phyloP scores from a whole-genome alignment of 2,113 vertebrate genomes.

The Cololabis saira region DNA sequence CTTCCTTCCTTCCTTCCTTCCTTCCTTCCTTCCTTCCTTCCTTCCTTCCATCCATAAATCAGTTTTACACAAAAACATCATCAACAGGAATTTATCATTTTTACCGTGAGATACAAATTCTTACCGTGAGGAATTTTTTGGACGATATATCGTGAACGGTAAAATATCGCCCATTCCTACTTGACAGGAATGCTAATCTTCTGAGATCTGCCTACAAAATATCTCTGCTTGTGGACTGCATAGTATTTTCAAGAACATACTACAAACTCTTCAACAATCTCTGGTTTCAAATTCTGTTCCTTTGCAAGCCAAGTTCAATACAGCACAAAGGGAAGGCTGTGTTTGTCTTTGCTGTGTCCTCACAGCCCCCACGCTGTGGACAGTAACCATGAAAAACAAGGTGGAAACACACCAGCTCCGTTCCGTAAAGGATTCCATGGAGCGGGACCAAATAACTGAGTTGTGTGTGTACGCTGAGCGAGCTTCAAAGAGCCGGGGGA shows the following conservation, averaged over 20 bases:
- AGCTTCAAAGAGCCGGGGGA: conserved; percentile 41
- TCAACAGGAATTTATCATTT: no score
- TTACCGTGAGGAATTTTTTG: no score
- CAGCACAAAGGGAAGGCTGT: conserved; percentile 18
- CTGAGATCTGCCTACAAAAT: conserved; percentile 13
- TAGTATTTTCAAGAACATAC: conserved; percentile 9
- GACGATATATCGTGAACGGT: no score
- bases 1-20: no score
- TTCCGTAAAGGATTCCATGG: conserved; percentile 15
- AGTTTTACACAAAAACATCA: no score
- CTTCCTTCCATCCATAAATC: no score
- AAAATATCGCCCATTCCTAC: no score
- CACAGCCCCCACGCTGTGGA: conserved; percentile 21
- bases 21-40: no score
- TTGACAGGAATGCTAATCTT: no score
- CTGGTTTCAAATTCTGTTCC: conserved; percentile 26
- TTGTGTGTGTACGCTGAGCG: conserved; percentile 20
- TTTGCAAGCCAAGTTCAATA: conserved; percentile 53
- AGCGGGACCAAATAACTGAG: conserved; percentile 34
- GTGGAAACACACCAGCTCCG: conserved; percentile 31
- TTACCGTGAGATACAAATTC: no score
- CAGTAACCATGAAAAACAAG: conserved; percentile 39
- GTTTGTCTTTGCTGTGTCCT: conserved; percentile 47
- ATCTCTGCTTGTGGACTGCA: conserved; percentile 22
- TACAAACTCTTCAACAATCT: conserved; percentile 3